Evolutionary conservation across 2,113 vertebrate species (phyloP), one percentile per base, ranked within the genome.

Genomic region (Menura novaehollandiae): DNA sequence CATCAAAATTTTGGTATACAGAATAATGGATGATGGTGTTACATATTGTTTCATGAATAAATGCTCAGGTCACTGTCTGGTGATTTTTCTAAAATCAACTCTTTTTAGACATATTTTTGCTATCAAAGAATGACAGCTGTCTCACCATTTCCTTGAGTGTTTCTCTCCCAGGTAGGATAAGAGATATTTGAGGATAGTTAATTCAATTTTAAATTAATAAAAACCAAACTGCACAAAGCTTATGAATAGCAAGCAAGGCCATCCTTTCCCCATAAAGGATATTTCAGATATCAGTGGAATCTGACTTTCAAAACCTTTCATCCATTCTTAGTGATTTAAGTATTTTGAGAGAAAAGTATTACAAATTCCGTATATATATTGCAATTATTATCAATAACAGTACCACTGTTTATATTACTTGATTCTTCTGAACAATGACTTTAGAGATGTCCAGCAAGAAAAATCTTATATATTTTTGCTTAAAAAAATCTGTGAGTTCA

Each of bases 1-100:
- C 10, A 13, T 15, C 7, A 64, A n/a, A 49, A 77, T 67, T 39
- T 16, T 86, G 4, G 2, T 39, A 8, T 7, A n/a, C 7, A 55
- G 43, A 60, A 35, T 17, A 62, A 37, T 10, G 4, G 16, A 49
- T 0, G 4, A 26, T 16, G 7, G 2, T 11, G 1, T 71, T 52
- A n/a, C 5, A 20, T 22, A 33, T 19, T 39, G 6, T 41, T 22
- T 60, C 8, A 28, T 60, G 21, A 67, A 53, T 28, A 80, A 80
- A 26, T 62, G 6, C 10, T 88, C 33, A 60, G 5, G 10, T 64
- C 3, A 12, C 10, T 75, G 17, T 5, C 5, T 49, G 22, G 21
- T 41, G 41, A 76, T 62, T 90, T 92, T 23, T 66, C 7, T 68
- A 24, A 47, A 2, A 51, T 43, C 26, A 64, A 11, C 8, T 15